Percentiles rank a stretch among this genome's conserved stretches.
Evolutionary conservation across 2,888 invertebrate species (phyloP).

Genomic region (Syrphus vitripennis): DNA sequence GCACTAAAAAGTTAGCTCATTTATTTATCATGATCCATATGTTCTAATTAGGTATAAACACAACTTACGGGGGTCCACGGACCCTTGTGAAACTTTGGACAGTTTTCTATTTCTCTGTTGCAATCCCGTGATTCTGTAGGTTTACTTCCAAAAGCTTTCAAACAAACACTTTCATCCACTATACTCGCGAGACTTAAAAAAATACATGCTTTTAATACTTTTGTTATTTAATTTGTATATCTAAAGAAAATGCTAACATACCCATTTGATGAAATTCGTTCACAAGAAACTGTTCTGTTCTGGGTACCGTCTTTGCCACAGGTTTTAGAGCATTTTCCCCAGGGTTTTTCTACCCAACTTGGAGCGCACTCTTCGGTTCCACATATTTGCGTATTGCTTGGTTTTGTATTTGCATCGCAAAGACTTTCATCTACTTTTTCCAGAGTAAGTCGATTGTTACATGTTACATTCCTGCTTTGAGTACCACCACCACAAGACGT

Average conservation of each 20-base stretch:
- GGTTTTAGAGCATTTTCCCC: conserved; percentile 83
- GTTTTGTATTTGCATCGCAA: conserved; percentile 90
- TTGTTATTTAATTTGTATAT: too few relatives aligned
- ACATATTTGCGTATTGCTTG: conserved; percentile 87
- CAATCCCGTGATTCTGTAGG: conserved; percentile 88
- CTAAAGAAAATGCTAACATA: conserved; percentile 74
- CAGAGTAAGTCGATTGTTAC: conserved; percentile 88
- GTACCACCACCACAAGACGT: conserved; percentile 95
- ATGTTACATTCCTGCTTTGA: conserved; percentile 90
- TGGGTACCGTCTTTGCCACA: conserved; percentile 90
- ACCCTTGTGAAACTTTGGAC: conserved; percentile 93
- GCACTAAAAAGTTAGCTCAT: conserved; percentile 83
- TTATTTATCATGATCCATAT: too few relatives aligned
- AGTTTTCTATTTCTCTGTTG: conserved; percentile 87
- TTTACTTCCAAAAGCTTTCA: conserved; percentile 85
- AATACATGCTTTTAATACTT: neutral
- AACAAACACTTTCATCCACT: conserved; percentile 89
- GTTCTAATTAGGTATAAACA: neutral
- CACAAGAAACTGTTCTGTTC: conserved; percentile 89
- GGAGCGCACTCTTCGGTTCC: conserved; percentile 90
- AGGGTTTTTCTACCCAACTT: conserved; percentile 89
- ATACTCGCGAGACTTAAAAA: conserved; percentile 83
- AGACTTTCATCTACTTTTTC: conserved; percentile 88
- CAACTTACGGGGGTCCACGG: conserved; percentile 93
- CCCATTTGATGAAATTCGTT: conserved; percentile 89